phyloP scores from a whole-genome alignment of 2,113 vertebrate genomes.

The Mesitornis unicolor region DNA sequence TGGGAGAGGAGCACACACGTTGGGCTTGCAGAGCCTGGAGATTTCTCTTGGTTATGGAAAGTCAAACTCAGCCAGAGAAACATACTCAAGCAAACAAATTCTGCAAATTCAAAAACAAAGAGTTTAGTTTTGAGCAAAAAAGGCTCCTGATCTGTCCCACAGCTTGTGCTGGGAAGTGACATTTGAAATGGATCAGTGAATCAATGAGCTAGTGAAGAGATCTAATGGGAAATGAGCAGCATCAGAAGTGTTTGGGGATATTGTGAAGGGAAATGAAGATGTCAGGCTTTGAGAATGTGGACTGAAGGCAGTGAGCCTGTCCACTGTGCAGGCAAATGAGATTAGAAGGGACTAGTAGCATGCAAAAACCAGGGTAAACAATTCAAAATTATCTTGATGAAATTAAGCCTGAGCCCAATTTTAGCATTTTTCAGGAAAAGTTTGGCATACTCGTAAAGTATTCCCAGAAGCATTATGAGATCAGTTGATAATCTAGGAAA shows the following conservation, averaged over 20 bases:
- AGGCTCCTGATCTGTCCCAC: not conserved
- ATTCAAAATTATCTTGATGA: not conserved
- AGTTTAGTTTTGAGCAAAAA: not conserved
- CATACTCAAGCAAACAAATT: not conserved
- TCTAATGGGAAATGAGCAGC: not conserved
- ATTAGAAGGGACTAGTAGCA: not conserved
- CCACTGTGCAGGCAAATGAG: not conserved
- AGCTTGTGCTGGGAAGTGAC: not conserved
- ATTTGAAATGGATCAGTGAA: not conserved
- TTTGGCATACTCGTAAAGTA: not conserved
- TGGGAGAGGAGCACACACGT: rapidly evolving
- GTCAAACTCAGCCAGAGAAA: not conserved
- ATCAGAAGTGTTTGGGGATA: not conserved
- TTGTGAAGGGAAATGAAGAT: not conserved
- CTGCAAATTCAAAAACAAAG: not conserved
- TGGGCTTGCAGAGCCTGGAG: not conserved
- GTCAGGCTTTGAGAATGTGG: not conserved
- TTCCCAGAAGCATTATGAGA: not conserved
- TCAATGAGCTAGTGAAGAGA: not conserved
- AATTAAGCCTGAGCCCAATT: not conserved
- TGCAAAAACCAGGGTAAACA: not conserved
- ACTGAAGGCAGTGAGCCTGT: not conserved
- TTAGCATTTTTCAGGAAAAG: not conserved
- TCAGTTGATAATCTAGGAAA: not conserved
- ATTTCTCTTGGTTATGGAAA: not conserved